Base-by-base conservation (phyloP, 2,888 invertebrate species). In the Drosophila greeni region DNA sequence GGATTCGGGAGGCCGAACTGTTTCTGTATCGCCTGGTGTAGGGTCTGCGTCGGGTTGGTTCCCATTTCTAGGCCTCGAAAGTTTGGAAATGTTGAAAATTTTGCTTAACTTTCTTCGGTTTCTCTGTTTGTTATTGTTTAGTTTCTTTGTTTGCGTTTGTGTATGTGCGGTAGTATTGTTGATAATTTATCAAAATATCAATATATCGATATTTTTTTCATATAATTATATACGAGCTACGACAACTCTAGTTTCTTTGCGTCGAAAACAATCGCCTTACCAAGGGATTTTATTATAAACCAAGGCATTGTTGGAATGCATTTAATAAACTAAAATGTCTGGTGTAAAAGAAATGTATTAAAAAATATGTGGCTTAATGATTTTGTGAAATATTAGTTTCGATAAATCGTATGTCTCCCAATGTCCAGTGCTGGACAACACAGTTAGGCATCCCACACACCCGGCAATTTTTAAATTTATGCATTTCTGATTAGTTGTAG, bases 21-120 rank as follows among this genome's bases (percentile, higher is more conserved):
- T 37, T 36, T 26, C 31, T 24, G 66, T 24, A 24, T 48, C n/a
- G 39, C 66, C 66, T 39, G 59, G 55, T 48, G 36, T 12, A 62
- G 55, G 12, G 62, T 62, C n/a, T 48, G 54, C 11, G 20, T 48
- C 9, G 55, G 52, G 67, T 77, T 71, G 39, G 48, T 71, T 45
- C 73, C 72, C 53, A 72, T 72, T 48, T 64, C 43, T 2, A 18
- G 5, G 23, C 47, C 33, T 26, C 12, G 12, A 18, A 37, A 53
- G 33, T 34, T n/a, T 24, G 24, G 9, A 39, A 45, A 45, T 29
- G 2, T 12, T 14, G 26, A 7, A 29, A 29, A 29, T 11, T 14
- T 37, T 56, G 48, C 26, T 14, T 11, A 29, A 29, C 33, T 57
- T 60, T 8, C 20, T 20, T 47, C 5, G 45, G 34, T 12, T 37